Evolutionary conservation across 2,797 vertebrate species (phyloP).

Genomic region (Muscicapa striata): DNA sequence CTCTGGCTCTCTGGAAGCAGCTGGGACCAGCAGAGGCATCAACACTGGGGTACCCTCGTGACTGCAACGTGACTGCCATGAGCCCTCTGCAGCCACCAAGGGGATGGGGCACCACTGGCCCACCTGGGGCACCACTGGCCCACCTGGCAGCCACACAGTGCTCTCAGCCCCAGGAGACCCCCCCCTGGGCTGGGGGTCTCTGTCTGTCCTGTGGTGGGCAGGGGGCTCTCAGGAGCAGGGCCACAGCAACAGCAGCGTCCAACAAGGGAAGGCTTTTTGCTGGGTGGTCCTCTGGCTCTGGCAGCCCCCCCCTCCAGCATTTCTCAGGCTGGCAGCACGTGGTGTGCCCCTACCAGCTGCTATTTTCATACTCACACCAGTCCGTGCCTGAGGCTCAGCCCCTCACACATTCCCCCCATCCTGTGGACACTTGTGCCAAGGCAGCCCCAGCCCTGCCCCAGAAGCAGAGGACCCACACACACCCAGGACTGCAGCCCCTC

Average conservation of each 20-base stretch:
- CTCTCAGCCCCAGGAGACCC: not conserved
- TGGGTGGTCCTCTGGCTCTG: not conserved
- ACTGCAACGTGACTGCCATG: rapidly evolving
- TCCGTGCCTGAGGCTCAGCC: not conserved
- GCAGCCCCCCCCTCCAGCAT: not conserved
- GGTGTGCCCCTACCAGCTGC: not conserved
- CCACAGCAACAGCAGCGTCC: not conserved
- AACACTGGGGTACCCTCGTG: not conserved
- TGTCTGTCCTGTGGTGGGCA: not conserved
- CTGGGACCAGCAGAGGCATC: not conserved
- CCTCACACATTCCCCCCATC: rapidly evolving
- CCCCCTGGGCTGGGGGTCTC: not conserved
- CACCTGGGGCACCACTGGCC: not conserved
- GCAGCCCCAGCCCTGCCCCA: not conserved
- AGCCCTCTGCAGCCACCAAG: rapidly evolving
- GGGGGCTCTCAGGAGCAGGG: not conserved
- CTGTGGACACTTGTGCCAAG: rapidly evolving
- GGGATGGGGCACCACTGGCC: not conserved
- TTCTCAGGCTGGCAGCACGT: not conserved
- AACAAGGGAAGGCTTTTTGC: not conserved
- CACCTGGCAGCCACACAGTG: not conserved
- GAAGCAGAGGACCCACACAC: not conserved
- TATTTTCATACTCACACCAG: rapidly evolving
- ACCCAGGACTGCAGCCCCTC: not conserved
- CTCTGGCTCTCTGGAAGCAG: rapidly evolving